Evolutionary conservation across 2,888 invertebrate genomes (phyloP).

Genomic region (Drosophila setosimentum): DNA sequence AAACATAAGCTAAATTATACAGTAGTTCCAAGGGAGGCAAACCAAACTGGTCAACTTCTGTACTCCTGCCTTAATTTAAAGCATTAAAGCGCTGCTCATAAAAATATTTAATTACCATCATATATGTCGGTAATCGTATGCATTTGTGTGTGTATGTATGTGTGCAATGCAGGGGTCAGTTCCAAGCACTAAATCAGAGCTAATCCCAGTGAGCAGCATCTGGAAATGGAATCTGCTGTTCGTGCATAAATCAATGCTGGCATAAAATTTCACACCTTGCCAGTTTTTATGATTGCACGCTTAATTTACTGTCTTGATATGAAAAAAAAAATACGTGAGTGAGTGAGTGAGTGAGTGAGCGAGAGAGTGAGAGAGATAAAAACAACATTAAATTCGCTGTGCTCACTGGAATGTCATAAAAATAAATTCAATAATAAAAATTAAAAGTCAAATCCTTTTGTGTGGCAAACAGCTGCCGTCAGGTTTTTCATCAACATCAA

Average conservation of each 20-base stretch:
- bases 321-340: constrained; percentile 10
- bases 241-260: constrained; percentile 71
- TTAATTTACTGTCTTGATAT: constrained; percentile 74
- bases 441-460: constrained; percentile 71
- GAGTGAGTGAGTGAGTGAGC: constrained; percentile 12
- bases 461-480: constrained; percentile 63
- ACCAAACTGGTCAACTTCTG: neutral
- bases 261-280: constrained; percentile 82
- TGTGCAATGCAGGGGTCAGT: constrained; percentile 22
- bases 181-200: constrained; percentile 52
- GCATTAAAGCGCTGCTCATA: constrained; percentile 37
- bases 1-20: neutral
- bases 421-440: constrained; percentile 79
- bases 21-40: neutral
- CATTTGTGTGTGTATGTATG: neutral
- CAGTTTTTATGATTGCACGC: constrained; percentile 75
- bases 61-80: constrained; percentile 24
- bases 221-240: constrained; percentile 52
- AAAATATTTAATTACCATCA: constrained; percentile 72
- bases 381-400: constrained; percentile 57
- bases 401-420: constrained; percentile 75
- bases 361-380: constrained; percentile 2
- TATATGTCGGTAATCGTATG: constrained; percentile 36
- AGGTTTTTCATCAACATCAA: constrained; percentile 53
- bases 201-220: constrained; percentile 57